Evolutionary conservation across 2,113 vertebrate genomes (phyloP).

Genomic region (Callithrix jacchus): DNA sequence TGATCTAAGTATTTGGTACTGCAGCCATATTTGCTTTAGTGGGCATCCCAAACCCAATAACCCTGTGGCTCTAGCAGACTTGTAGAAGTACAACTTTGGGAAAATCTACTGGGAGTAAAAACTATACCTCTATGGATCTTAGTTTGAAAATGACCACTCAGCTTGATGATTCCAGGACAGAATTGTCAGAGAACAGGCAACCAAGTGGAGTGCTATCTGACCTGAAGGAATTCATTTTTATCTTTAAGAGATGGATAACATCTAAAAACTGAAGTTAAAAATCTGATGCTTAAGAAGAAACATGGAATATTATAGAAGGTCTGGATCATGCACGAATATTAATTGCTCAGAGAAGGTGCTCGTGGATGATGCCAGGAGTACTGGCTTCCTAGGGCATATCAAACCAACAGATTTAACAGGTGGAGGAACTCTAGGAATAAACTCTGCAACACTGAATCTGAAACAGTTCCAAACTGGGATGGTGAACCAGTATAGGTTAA

Average conservation of each 20-base stretch:
- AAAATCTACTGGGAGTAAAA: neutral
- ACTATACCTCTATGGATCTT: neutral
- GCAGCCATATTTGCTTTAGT: no score
- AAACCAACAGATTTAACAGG: neutral
- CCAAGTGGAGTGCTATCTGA: neutral
- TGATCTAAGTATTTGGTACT: no score
- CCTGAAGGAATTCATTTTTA: neutral
- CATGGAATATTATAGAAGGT: neutral
- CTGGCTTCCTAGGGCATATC: no score
- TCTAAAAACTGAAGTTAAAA: neutral
- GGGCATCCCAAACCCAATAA: no score
- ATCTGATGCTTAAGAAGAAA: neutral
- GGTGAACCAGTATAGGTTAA: neutral
- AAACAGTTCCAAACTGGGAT: neutral
- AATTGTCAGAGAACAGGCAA: neutral
- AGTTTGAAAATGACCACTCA: neutral
- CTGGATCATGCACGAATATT: no score
- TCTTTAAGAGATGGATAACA: no score
- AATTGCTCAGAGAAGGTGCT: neutral
- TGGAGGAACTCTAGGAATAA: neutral
- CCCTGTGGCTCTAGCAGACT: no score
- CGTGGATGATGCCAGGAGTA: neutral
- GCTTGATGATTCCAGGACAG: neutral
- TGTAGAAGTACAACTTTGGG: no score
- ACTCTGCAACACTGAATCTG: neutral